A percentile compares a stretch with the other conserved stretches of the same genome.
Conservation (phyloP, 2,113 vertebrate species). For the Paedocypris sp. region DNA sequence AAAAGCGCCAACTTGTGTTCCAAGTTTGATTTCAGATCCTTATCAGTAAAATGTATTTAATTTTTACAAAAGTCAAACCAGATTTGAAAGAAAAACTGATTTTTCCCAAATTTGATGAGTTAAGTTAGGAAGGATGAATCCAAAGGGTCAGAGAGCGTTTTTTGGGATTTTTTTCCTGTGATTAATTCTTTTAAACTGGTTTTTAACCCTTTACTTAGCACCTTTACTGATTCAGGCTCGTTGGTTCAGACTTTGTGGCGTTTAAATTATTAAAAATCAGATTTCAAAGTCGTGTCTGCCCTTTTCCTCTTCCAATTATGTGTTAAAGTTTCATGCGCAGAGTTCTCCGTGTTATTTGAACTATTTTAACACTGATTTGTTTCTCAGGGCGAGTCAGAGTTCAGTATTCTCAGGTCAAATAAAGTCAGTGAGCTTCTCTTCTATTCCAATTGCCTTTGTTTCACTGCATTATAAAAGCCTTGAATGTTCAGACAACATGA, state of each 20-base stretch:
- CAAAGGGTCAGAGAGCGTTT: too few relatives aligned
- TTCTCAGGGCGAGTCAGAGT: not conserved
- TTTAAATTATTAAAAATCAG: not conserved
- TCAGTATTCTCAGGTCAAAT: not conserved
- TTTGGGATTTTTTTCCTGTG: too few relatives aligned
- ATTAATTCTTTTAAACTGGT: too few relatives aligned
- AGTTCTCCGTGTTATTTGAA: not conserved
- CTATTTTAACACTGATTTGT: not conserved
- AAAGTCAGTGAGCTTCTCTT: not conserved
- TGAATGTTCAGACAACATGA: not conserved
- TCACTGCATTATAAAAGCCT: not conserved
- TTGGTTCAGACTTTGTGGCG: not conserved
- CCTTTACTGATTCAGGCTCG: not conserved
- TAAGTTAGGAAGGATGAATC: too few relatives aligned
- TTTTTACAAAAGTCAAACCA: too few relatives aligned
- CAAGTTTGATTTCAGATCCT: too few relatives aligned
- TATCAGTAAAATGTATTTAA: too few relatives aligned
- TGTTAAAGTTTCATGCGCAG: not conserved
- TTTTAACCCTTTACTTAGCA: too few relatives aligned
- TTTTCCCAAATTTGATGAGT: too few relatives aligned
- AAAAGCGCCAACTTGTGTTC: too few relatives aligned
- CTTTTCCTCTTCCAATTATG: not conserved
- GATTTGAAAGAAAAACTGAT: too few relatives aligned
- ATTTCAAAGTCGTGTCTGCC: not conserved
- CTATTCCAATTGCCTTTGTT: not conserved